These are phyloP conservation scores for Rotaria socialis DNA, from an alignment of 2,888 invertebrate genomes.

Conservation along the genomic window DNA sequence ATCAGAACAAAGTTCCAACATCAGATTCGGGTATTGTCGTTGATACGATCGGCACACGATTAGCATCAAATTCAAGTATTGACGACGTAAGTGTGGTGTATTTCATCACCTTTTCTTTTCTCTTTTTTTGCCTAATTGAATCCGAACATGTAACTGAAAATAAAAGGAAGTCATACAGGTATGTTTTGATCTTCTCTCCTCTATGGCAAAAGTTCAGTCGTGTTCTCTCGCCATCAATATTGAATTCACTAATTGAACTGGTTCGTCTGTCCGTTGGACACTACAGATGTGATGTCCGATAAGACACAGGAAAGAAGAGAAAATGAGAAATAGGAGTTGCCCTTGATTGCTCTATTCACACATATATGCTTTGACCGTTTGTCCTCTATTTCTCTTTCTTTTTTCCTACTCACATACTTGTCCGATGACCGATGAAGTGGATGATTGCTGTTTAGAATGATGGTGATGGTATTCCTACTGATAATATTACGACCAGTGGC, in stretches of 20 bases:
- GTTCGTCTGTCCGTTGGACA: not conserved
- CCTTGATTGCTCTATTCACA: conserved; percentile 4
- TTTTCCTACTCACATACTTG: not conserved
- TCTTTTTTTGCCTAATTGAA: not conserved
- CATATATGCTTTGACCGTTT: conserved; percentile 2
- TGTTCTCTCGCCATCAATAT: not conserved
- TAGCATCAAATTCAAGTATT: not conserved
- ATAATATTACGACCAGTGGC: not conserved
- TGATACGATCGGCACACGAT: not conserved
- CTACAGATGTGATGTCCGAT: conserved; percentile 6
- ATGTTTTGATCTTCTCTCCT: not conserved
- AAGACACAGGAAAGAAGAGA: not conserved
- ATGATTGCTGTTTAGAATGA: conserved; percentile 21
- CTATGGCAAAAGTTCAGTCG: not conserved
- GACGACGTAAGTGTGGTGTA: not conserved
- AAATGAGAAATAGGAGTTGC: not conserved
- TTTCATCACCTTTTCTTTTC: not conserved
- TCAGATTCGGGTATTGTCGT: conserved; percentile 26
- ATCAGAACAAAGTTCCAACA: not conserved
- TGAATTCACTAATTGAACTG: conserved; percentile 7
- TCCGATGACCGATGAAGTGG: conserved; percentile 20
- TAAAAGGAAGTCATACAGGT: not conserved
- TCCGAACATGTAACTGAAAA: not conserved
- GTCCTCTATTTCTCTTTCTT: not conserved
- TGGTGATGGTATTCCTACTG: conserved; percentile 3